Evolutionary conservation across 2,888 invertebrate genomes (phyloP).

Genomic region (Leptura quadrifasciata): DNA sequence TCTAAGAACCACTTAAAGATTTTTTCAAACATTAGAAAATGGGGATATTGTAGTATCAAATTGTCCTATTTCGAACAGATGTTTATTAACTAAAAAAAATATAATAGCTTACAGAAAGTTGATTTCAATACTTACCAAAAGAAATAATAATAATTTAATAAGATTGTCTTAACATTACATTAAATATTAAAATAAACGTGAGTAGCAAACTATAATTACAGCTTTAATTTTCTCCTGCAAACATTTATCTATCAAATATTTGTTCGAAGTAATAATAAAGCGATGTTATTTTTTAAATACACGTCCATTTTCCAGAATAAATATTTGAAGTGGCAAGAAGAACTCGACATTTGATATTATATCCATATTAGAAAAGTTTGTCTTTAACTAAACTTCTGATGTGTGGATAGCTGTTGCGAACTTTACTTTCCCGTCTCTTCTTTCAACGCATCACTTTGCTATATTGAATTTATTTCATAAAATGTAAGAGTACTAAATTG

Average conservation of each 20-base stretch:
- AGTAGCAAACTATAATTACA: too few relatives aligned
- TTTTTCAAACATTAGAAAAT: too few relatives aligned
- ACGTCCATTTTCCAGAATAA: not conserved
- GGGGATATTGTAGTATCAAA: too few relatives aligned
- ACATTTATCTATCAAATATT: not conserved
- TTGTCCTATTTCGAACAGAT: too few relatives aligned
- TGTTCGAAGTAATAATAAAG: not conserved
- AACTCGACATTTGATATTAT: slow-evolving; percentile 26
- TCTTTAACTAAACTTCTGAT: slow-evolving; percentile 14
- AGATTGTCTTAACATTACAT: too few relatives aligned
- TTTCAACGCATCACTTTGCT: slow-evolving; percentile 25
- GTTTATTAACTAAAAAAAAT: too few relatives aligned
- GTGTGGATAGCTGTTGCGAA: slow-evolving; percentile 8
- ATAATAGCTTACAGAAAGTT: too few relatives aligned
- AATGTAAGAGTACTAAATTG: slow-evolving; percentile 26
- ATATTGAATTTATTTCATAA: slow-evolving; percentile 30
- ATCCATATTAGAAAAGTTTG: slow-evolving; percentile 28
- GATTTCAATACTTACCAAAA: too few relatives aligned
- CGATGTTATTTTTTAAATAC: not conserved
- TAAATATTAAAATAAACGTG: too few relatives aligned
- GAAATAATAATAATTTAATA: too few relatives aligned
- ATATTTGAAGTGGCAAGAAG: slow-evolving; percentile 19
- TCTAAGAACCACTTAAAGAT: too few relatives aligned
- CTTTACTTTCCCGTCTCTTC: slow-evolving; percentile 7
- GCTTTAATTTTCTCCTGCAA: not conserved